phyloP scores from a whole-genome alignment of 2,888 invertebrate genomes.

The Diadromus collaris region DNA sequence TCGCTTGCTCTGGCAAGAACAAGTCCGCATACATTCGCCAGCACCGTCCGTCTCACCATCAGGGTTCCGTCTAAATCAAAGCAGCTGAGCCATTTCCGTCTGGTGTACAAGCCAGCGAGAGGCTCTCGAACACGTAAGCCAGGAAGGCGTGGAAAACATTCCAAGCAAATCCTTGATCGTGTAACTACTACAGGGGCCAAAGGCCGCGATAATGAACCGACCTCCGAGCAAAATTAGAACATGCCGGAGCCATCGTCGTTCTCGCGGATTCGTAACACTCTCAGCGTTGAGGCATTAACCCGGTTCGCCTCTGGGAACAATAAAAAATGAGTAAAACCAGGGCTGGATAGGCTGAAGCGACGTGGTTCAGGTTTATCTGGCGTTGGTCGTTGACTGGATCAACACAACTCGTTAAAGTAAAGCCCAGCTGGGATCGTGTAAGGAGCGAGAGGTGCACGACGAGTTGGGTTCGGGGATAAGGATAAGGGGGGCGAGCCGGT shows the following conservation, averaged over 20 bases:
- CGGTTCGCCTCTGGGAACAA: neutral
- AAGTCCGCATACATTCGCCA: constrained; percentile 7
- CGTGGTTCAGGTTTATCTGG: constrained; percentile 31
- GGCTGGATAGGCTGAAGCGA: constrained; percentile 12
- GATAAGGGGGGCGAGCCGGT: neutral
- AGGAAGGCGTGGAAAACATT: neutral
- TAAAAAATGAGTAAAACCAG: constrained; percentile 35
- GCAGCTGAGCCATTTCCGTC: constrained; percentile 13
- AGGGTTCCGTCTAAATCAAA: neutral
- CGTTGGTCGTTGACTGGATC: constrained; percentile 31
- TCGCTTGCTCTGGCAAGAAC: constrained; percentile 13
- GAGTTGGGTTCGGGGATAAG: constrained; percentile 29
- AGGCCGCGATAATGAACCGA: constrained; percentile 25
- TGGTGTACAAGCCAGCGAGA: neutral
- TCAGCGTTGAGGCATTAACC: neutral
- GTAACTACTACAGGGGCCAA: neutral
- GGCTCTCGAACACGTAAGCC: constrained; percentile 8
- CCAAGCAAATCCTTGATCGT: constrained; percentile 10
- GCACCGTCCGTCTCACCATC: neutral
- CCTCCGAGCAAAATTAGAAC: constrained; percentile 15
- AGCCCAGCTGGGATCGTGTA: constrained; percentile 34
- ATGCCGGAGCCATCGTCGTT: neutral
- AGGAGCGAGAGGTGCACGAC: constrained; percentile 16
- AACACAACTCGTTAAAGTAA: constrained; percentile 45
- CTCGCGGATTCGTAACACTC: neutral